Conservation (phyloP, 2,113 vertebrate species). For the Microtus oregoni region DNA sequence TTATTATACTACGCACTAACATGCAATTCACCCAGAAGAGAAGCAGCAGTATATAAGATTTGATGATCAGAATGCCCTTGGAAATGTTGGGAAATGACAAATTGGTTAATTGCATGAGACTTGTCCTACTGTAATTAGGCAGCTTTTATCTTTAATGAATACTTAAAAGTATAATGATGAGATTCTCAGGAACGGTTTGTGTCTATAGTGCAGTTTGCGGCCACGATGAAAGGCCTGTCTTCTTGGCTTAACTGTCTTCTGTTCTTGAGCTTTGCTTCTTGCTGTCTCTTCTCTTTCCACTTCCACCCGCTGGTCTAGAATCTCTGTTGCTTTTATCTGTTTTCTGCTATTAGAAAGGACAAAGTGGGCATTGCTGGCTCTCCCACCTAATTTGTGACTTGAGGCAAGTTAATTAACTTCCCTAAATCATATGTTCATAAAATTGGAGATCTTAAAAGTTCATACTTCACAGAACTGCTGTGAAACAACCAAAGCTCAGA, state of each 20-base stretch:
- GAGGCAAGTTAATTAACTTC: slow-evolving; percentile 59
- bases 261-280: slow-evolving; percentile 45
- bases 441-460: slow-evolving; percentile 35
- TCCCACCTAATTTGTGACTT: slow-evolving; percentile 25
- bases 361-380: slow-evolving; percentile 18
- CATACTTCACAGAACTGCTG: slow-evolving; percentile 26
- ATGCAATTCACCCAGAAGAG: background rate
- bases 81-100: slow-evolving; percentile 2
- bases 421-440: slow-evolving; percentile 42
- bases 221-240: background rate
- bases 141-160: slow-evolving; percentile 30
- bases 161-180: slow-evolving; percentile 12
- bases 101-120: background rate
- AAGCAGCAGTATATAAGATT: background rate
- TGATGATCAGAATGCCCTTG: background rate
- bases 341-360: background rate
- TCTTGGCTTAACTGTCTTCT: slow-evolving; percentile 26
- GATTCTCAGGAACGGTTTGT: background rate
- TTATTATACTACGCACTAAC: background rate
- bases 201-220: background rate
- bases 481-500: background rate
- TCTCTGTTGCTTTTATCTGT: background rate
- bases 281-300: slow-evolving; percentile 6
- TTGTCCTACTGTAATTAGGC: slow-evolving; percentile 17
- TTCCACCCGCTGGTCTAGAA: background rate